These are phyloP conservation scores for Pegoplata infirma DNA, from an alignment of 2,888 invertebrate genomes.

Conservation along the genomic window DNA sequence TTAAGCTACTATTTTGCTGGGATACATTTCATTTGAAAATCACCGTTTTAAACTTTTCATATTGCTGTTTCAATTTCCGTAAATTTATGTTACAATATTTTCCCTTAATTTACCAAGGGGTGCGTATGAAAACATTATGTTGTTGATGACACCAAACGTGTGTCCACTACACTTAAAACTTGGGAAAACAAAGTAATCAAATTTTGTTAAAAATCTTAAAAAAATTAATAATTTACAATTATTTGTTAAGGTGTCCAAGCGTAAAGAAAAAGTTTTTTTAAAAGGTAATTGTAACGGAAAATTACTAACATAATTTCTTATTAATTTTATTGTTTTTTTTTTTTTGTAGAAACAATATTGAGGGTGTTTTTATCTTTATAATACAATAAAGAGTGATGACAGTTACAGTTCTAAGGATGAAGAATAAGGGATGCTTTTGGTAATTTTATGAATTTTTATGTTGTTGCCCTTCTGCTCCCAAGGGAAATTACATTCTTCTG, in stretches of 20 bases:
- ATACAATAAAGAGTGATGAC: not conserved
- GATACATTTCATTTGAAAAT: not conserved
- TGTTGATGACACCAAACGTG: slow-evolving; percentile 44
- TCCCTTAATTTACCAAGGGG: slow-evolving; percentile 10
- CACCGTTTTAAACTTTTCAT: slow-evolving; percentile 25
- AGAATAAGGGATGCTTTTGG: too few relatives aligned
- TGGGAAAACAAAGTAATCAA: slow-evolving; percentile 48
- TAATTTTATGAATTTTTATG: too few relatives aligned
- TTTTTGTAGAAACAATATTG: not conserved
- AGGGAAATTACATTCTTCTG: too few relatives aligned
- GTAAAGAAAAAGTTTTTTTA: slow-evolving; percentile 37
- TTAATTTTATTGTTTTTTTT: slow-evolving; percentile 54
- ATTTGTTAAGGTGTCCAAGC: slow-evolving; percentile 36
- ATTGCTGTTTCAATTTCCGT: not conserved
- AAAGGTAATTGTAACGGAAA: slow-evolving; percentile 53
- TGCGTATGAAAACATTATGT: slow-evolving; percentile 1
- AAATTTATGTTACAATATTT: slow-evolving; percentile 25
- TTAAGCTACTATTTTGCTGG: slow-evolving; percentile 19
- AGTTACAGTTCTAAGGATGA: not conserved
- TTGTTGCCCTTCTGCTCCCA: too few relatives aligned
- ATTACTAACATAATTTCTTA: slow-evolving; percentile 60
- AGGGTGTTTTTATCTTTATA: not conserved
- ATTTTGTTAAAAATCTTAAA: slow-evolving; percentile 58
- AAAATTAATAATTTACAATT: slow-evolving; percentile 56
- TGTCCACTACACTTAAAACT: slow-evolving; percentile 11